Conservation (phyloP, 2,113 vertebrate genomes). For the Myanophis thanlyinensis region DNA sequence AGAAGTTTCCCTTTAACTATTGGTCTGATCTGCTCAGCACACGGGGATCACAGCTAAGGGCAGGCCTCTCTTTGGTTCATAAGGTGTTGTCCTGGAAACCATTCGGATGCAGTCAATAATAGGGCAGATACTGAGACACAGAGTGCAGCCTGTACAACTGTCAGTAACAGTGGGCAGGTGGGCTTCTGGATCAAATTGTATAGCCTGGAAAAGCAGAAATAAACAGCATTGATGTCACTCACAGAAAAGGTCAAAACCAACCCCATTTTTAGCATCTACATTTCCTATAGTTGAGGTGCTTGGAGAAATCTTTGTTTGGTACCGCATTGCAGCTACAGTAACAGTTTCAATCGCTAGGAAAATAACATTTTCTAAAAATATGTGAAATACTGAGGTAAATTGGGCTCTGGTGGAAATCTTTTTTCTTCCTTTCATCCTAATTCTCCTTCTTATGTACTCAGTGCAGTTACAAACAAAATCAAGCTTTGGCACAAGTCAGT, state of each 20-base stretch:
- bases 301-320: conserved; percentile 23
- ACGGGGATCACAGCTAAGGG: conserved; percentile 76
- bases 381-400: conserved; percentile 44
- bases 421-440: background rate
- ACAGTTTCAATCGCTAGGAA: conserved; percentile 45
- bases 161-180: conserved; percentile 86
- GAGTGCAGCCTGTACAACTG: conserved; percentile 89
- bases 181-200: conserved; percentile 85
- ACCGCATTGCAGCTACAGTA: conserved; percentile 57
- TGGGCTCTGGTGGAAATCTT: background rate
- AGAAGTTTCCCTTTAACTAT: conserved; percentile 36
- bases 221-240: conserved; percentile 54
- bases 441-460: background rate
- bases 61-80: conserved; percentile 84
- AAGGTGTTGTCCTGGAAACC: conserved; percentile 85
- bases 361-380: conserved; percentile 13
- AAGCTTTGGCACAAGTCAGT: conserved; percentile 16
- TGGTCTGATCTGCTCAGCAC: conserved; percentile 65
- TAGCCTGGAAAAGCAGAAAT: conserved; percentile 80
- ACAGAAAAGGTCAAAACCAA: conserved; percentile 47
- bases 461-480: accelerated
- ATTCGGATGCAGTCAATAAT: conserved; percentile 95
- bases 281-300: conserved; percentile 27
- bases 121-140: conserved; percentile 91
- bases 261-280: conserved; percentile 31